A percentile compares a stretch with the other conserved stretches of the same genome.
phyloP scores from a whole-genome alignment of 2,888 invertebrate species.

The Lasioglossum marginatum region DNA sequence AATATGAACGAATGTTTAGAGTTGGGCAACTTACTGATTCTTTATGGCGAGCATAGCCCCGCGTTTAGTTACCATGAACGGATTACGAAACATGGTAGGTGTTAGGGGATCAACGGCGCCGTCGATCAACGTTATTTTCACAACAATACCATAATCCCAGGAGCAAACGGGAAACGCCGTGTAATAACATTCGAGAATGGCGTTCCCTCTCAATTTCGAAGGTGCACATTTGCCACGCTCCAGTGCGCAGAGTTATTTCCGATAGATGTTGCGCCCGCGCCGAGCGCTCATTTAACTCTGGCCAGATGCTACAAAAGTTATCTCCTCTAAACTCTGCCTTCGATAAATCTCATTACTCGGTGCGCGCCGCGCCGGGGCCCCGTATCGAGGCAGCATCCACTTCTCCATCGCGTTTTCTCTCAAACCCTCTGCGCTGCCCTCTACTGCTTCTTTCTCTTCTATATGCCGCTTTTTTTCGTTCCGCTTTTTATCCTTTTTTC shows the following conservation, averaged over 20 bases:
- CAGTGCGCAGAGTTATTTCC: constrained; percentile 61
- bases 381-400: constrained; percentile 57
- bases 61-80: neutral
- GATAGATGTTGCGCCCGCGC: constrained; percentile 56
- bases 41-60: neutral
- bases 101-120: neutral
- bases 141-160: neutral
- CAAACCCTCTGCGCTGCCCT: no score
- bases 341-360: constrained; percentile 69
- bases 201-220: constrained; percentile 48
- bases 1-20: neutral
- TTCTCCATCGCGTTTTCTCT: constrained; percentile 24
- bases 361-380: constrained; percentile 28
- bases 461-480: neutral
- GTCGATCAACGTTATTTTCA: constrained; percentile 28
- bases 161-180: constrained; percentile 23
- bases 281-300: constrained; percentile 62
- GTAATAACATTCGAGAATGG: constrained; percentile 46
- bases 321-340: constrained; percentile 65
- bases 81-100: neutral
- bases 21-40: neutral
- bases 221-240: constrained; percentile 38
- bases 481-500: constrained; percentile 23
- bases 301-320: constrained; percentile 65
- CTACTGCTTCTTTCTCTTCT: neutral